A percentile compares a stretch with the other conserved stretches of the same genome.
Evolutionary conservation across 2,113 vertebrate genomes (phyloP).

Genomic region (Bolborhynchus lineola): DNA sequence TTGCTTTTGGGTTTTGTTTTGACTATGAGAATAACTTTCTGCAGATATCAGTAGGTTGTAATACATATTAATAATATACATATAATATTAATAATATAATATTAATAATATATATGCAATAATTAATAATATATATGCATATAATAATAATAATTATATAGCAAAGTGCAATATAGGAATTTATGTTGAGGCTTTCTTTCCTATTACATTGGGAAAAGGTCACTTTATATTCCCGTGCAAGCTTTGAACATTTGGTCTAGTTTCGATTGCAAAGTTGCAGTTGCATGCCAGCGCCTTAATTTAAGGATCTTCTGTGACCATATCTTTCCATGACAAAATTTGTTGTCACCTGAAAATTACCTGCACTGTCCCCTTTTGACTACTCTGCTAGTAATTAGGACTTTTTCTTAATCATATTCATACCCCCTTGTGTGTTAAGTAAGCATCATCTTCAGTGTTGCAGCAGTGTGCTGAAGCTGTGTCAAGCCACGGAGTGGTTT

Average conservation of each 20-base stretch:
- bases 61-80: too few relatives aligned
- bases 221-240: neutral
- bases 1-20: neutral
- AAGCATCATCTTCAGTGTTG: neutral
- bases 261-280: neutral
- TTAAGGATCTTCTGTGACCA: neutral
- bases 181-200: neutral
- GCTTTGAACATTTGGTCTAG: neutral
- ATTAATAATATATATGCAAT: too few relatives aligned
- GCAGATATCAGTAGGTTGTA: neutral
- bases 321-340: neutral
- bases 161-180: neutral
- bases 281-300: neutral
- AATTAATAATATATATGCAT: too few relatives aligned
- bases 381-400: neutral
- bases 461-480: neutral
- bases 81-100: too few relatives aligned
- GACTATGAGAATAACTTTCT: neutral
- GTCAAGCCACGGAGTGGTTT: neutral
- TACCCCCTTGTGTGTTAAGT: accelerated
- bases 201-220: neutral
- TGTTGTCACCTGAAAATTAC: neutral
- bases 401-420: neutral
- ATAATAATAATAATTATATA: neutral
- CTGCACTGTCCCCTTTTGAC: neutral